Evolutionary conservation across 2,888 invertebrate species (phyloP).

Genomic region (Acleris emargana): DNA sequence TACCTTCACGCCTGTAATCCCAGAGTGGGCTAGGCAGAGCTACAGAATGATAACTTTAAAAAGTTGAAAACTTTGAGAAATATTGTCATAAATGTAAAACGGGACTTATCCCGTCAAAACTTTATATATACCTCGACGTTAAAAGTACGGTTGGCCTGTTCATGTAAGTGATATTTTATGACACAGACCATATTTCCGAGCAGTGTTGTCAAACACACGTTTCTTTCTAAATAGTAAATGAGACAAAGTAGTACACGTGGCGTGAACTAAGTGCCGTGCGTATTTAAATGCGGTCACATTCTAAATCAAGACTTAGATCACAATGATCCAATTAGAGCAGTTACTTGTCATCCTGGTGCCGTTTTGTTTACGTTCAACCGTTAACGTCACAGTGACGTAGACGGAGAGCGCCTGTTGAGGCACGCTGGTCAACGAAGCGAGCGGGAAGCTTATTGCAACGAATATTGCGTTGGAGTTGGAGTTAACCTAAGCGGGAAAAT

Average conservation of each 20-base stretch:
- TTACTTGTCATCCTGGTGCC: constrained; percentile 18
- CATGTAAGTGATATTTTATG: no score
- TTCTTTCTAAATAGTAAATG: no score
- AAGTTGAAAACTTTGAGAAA: no score
- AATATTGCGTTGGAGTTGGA: constrained; percentile 15
- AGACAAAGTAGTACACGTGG: not conserved
- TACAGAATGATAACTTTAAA: no score
- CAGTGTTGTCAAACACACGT: no score
- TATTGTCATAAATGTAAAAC: no score
- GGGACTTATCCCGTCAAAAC: no score
- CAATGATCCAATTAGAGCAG: constrained; percentile 27
- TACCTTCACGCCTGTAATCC: no score
- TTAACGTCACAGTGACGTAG: constrained; percentile 17
- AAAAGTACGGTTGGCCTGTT: no score
- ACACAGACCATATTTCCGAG: no score
- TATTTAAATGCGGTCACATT: constrained; percentile 13
- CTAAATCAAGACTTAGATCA: constrained; percentile 17
- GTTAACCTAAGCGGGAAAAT: not conserved
- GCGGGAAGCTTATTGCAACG: constrained; percentile 15
- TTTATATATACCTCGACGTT: no score
- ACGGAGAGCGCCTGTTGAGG: constrained; percentile 10
- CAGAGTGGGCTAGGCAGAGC: no score
- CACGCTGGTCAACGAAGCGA: constrained; percentile 6
- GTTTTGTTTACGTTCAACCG: constrained; percentile 15
- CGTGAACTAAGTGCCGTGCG: not conserved